A percentile compares a stretch with the other conserved stretches of the same genome.
Conservation (phyloP, 2,113 vertebrate species). For the Pollimyrus isidori region DNA sequence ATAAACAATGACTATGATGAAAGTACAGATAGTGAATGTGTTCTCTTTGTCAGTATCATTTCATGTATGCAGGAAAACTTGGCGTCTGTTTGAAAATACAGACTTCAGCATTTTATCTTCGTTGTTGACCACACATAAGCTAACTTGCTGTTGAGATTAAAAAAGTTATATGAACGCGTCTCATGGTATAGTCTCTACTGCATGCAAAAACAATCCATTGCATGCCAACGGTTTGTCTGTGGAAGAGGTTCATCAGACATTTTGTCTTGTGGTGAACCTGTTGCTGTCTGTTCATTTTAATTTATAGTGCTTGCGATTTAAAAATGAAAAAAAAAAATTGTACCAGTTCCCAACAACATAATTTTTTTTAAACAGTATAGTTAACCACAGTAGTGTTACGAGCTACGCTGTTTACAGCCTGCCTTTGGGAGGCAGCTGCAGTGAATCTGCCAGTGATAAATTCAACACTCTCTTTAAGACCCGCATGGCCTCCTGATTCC, state of each 20-base stretch:
- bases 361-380: background rate
- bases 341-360: background rate
- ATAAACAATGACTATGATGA: slow-evolving; percentile 57
- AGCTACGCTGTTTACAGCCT: background rate
- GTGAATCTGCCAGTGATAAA: background rate
- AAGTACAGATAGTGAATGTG: slow-evolving; percentile 55
- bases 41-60: slow-evolving; percentile 51
- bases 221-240: background rate
- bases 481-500: background rate
- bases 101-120: slow-evolving; percentile 56
- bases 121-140: slow-evolving; percentile 74
- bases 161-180: slow-evolving; percentile 48
- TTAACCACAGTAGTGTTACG: background rate
- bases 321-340: background rate
- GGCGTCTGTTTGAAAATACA: slow-evolving; percentile 52
- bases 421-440: background rate
- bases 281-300: background rate
- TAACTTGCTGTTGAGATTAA: slow-evolving; percentile 73
- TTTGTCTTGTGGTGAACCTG: background rate
- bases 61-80: slow-evolving; percentile 41
- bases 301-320: background rate
- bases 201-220: background rate
- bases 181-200: background rate
- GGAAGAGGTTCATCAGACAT: background rate
- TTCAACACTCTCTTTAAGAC: background rate